These are phyloP conservation scores for Girardinus metallicus DNA, from an alignment of 2,797 vertebrate species.

Conservation along the genomic window DNA sequence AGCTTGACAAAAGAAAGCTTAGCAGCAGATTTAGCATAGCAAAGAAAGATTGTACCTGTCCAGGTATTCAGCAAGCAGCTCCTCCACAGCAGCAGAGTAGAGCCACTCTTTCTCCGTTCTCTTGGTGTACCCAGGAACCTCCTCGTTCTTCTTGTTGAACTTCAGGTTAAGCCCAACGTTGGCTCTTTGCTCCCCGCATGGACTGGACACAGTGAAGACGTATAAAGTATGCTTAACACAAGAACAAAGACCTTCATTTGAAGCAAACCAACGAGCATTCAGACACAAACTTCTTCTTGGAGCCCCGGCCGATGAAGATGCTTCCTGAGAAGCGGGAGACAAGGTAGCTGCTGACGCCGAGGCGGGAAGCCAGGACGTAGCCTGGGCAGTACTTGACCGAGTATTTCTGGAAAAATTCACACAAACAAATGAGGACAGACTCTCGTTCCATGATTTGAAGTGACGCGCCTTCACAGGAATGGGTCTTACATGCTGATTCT, in stretches of 20 bases:
- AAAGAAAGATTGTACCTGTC: conserved; percentile 82
- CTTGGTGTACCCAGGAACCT: conserved; percentile 98
- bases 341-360: conserved; percentile 94
- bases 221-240: not conserved
- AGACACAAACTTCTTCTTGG: conserved; percentile 92
- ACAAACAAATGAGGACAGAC: not conserved
- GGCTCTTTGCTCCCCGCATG: conserved; percentile 93
- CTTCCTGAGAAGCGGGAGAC: conserved; percentile 98
- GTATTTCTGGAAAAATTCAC: conserved; percentile 87
- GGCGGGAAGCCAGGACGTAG: conserved; percentile 93
- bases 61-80: conserved; percentile 92
- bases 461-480: rapidly evolving
- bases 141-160: conserved; percentile 99
- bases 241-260: not conserved
- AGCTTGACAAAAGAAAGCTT: not conserved
- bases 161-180: conserved; percentile 97
- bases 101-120: conserved; percentile 96
- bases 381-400: conserved; percentile 96
- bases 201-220: conserved; percentile 75
- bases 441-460: not conserved
- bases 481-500: conserved; percentile 95
- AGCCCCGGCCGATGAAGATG: conserved; percentile 97
- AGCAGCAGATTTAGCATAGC: not conserved
- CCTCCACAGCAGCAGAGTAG: conserved; percentile 93
- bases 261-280: not conserved